Evolutionary conservation across 2,113 vertebrate genomes (phyloP).

Genomic region (Vulpes vulpes): DNA sequence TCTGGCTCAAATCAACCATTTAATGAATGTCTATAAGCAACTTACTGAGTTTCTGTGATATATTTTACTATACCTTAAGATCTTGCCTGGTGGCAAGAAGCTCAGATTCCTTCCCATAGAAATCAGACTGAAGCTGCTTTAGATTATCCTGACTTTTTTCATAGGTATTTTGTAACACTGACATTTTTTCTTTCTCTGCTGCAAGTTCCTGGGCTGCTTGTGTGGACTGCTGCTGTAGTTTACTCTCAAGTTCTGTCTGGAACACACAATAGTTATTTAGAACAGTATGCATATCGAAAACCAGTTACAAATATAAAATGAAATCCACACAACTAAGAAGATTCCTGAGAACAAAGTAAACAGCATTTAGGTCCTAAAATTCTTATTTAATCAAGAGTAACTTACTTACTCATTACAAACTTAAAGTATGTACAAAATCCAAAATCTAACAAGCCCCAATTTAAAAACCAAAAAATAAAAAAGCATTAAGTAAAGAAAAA

Average conservation of each 20-base stretch:
- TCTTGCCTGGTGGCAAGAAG: constrained; percentile 95
- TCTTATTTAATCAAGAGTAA: background rate
- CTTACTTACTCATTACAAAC: background rate
- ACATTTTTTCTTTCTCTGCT: constrained; percentile 88
- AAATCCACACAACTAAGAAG: background rate
- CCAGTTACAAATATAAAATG: background rate
- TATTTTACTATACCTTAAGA: constrained; percentile 91
- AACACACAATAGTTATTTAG: constrained; percentile 73
- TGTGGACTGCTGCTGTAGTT: constrained; percentile 90
- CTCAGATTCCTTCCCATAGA: constrained; percentile 97
- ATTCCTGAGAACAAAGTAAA: background rate
- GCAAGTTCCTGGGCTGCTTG: constrained; percentile 89
- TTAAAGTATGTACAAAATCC: constrained; percentile 35
- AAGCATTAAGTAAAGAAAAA: background rate
- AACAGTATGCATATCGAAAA: background rate
- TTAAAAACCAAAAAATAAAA: constrained; percentile 42
- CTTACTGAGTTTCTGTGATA: background rate
- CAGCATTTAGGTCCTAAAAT: background rate
- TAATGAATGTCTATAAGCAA: constrained; percentile 24
- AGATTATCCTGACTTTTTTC: constrained; percentile 89
- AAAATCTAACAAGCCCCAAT: background rate
- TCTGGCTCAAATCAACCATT: constrained; percentile 22
- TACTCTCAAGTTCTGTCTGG: constrained; percentile 92
- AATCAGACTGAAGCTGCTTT: constrained; percentile 93
- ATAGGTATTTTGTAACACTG: constrained; percentile 89